Conservation (phyloP, 2,888 invertebrate species). For the Clunio marinus region DNA sequence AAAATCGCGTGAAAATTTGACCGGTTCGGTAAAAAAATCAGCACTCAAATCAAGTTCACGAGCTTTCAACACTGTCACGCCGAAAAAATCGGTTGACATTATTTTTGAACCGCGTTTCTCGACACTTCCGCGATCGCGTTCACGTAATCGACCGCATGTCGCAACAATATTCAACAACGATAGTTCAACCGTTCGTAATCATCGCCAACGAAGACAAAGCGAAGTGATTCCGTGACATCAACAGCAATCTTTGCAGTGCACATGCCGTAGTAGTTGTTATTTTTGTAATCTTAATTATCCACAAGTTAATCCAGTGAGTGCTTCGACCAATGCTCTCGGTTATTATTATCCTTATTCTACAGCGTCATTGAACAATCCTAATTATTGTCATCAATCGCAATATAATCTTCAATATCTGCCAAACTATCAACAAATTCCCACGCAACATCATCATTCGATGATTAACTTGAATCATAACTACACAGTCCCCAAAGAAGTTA, state of each 20-base stretch:
- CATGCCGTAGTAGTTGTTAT: conserved; percentile 36
- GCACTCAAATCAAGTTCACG: conserved; percentile 29
- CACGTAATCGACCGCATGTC: conserved; percentile 16
- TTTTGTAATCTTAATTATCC: conserved; percentile 38
- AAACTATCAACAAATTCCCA: background rate
- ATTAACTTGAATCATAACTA: conserved; percentile 35
- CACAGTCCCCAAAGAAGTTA: background rate
- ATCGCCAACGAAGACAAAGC: background rate
- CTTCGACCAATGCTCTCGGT: conserved; percentile 32
- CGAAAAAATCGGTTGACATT: conserved; percentile 28
- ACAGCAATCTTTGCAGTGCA: conserved; percentile 24
- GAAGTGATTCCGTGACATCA: conserved; percentile 40
- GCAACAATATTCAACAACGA: conserved; percentile 30
- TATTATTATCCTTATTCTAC: conserved; percentile 36
- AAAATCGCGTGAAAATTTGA: conserved; percentile 25
- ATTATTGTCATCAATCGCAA: background rate
- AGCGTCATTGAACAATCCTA: conserved; percentile 24
- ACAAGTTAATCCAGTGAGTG: conserved; percentile 12
- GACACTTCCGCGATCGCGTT: conserved; percentile 26
- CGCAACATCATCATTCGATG: conserved; percentile 38
- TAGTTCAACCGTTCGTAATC: background rate
- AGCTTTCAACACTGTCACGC: conserved; percentile 15
- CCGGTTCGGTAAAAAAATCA: conserved; percentile 9
- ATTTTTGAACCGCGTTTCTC: conserved; percentile 19
- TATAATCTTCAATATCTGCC: conserved; percentile 28